phyloP scores from a whole-genome alignment of 2,888 invertebrate species.

The Melinaea menophilus region DNA sequence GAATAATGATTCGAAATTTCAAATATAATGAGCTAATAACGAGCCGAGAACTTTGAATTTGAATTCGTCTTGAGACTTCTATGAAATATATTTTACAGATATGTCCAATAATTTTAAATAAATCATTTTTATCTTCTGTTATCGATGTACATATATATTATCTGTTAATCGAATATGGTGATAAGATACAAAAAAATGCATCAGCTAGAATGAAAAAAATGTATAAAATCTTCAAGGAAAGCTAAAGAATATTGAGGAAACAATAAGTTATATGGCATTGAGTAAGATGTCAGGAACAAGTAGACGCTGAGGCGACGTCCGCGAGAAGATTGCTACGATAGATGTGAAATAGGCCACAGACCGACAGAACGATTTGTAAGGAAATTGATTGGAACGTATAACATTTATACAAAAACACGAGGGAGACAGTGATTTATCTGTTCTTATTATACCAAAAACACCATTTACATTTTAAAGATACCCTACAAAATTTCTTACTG shows the following conservation, averaged over 20 bases:
- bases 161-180: too few species aligned
- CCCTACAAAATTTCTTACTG: too few species aligned
- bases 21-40: background rate
- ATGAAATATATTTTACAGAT: too few species aligned
- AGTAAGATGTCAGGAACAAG: constrained; percentile 1
- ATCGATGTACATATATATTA: too few species aligned
- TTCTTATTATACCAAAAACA: background rate
- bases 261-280: background rate
- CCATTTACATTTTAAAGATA: too few species aligned
- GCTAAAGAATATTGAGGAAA: background rate
- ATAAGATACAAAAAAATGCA: background rate
- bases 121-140: too few species aligned
- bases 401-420: constrained; percentile 17
- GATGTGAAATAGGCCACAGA: constrained; percentile 61
- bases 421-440: constrained; percentile 7
- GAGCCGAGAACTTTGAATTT: too few species aligned
- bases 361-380: constrained; percentile 46
- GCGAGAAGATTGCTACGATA: constrained; percentile 43
- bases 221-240: background rate
- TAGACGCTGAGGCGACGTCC: constrained; percentile 46
- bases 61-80: too few species aligned
- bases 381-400: constrained; percentile 52
- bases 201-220: background rate
- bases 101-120: too few species aligned
- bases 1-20: too few species aligned